phyloP scores from a whole-genome alignment of 64 coral and sea anemone species.

The Orbicella faveolata region DNA sequence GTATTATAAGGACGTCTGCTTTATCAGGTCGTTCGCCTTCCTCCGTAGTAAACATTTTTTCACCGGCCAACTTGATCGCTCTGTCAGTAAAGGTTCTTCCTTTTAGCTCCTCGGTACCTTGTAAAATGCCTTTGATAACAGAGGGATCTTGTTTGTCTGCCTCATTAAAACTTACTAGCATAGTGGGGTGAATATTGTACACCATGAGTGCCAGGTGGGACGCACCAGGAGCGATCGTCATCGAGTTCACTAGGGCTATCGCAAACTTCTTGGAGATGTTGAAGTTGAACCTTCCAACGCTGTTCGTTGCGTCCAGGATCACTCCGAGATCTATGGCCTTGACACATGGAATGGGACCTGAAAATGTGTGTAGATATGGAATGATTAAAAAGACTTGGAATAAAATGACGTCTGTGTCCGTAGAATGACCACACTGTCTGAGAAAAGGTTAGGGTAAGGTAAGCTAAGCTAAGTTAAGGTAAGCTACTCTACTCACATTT shows the following conservation, averaged over 20 bases:
- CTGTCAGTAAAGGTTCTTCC: slow-evolving; percentile 24
- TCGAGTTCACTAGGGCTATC: not conserved
- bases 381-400: not conserved
- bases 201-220: not conserved
- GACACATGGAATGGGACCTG: not conserved
- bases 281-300: not conserved
- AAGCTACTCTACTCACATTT: not conserved
- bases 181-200: not conserved
- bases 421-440: too few relatives aligned
- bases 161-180: not conserved
- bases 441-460: too few relatives aligned
- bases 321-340: not conserved
- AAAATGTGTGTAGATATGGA: not conserved
- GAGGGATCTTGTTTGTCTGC: not conserved
- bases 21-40: slow-evolving; percentile 19
- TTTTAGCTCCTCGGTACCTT: not conserved
- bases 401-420: too few relatives aligned
- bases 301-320: slow-evolving; percentile 13
- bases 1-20: slow-evolving; percentile 44
- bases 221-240: not conserved
- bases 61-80: slow-evolving; percentile 35
- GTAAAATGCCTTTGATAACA: slow-evolving; percentile 31
- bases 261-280: not conserved
- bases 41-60: slow-evolving; percentile 26
- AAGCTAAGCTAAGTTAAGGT: not conserved